Evolutionary conservation across 2,888 invertebrate species (phyloP).

Genomic region (Leptarthrus brevirostris): DNA sequence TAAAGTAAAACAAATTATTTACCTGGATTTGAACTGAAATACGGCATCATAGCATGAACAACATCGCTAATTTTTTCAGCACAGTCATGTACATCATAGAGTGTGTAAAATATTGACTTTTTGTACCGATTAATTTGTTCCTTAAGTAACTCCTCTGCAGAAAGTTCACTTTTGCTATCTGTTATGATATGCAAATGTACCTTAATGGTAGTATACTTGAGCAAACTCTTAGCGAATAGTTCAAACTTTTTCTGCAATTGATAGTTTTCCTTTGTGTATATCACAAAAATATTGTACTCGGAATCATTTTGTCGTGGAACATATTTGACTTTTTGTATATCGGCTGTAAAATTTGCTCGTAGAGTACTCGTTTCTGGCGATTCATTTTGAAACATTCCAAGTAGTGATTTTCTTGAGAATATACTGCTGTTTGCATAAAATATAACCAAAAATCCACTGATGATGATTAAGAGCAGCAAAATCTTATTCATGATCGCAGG

Average conservation of each 20-base stretch:
- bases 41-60: constrained; percentile 75
- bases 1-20: too few relatives aligned
- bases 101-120: constrained; percentile 67
- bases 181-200: constrained; percentile 73
- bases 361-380: constrained; percentile 19
- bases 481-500: constrained; percentile 61
- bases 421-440: constrained; percentile 63
- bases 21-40: constrained; percentile 77
- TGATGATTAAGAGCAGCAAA: constrained; percentile 60
- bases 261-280: constrained; percentile 65
- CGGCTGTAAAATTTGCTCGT: constrained; percentile 40
- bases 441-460: constrained; percentile 61
- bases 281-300: constrained; percentile 65
- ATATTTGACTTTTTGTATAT: constrained; percentile 54
- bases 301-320: constrained; percentile 54
- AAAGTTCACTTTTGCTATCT: constrained; percentile 71
- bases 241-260: constrained; percentile 65
- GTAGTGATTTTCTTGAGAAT: constrained; percentile 55
- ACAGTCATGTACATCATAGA: constrained; percentile 74
- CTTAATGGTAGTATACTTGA: constrained; percentile 66
- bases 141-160: constrained; percentile 69
- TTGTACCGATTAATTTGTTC: constrained; percentile 65
- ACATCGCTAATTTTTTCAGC: constrained; percentile 73
- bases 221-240: constrained; percentile 63
- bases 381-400: constrained; percentile 51